Percentiles rank a stretch among this genome's conserved stretches.
These are phyloP conservation scores for Holacanthus passer DNA, from an alignment of 2,113 vertebrate genomes.

Conservation along the genomic window DNA sequence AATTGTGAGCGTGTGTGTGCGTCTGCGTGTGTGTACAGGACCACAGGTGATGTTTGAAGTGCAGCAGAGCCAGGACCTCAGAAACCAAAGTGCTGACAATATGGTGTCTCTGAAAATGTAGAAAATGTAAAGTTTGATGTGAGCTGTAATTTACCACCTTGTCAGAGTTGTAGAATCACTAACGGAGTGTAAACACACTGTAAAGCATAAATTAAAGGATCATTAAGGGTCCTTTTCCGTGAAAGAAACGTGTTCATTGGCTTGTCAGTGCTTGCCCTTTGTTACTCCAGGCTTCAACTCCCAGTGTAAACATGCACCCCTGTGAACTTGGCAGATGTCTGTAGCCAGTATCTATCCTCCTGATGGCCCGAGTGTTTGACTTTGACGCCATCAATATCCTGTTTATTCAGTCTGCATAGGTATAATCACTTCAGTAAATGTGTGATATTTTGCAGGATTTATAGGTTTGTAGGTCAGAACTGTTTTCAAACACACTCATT, in stretches of 20 bases:
- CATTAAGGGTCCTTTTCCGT: neutral
- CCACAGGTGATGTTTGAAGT: constrained; percentile 78
- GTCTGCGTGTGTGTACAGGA: constrained; percentile 64
- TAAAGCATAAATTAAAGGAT: neutral
- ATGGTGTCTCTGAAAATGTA: neutral
- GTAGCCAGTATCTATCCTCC: constrained; percentile 63
- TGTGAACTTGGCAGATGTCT: constrained; percentile 77
- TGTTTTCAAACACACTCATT: constrained; percentile 29
- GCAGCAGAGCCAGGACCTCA: constrained; percentile 52
- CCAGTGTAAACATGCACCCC: constrained; percentile 66
- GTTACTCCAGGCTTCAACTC: constrained; percentile 55
- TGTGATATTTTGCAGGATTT: constrained; percentile 63
- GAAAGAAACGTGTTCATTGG: constrained; percentile 43
- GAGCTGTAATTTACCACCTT: constrained; percentile 7
- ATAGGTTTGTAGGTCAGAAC: constrained; percentile 70
- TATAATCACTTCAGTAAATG: constrained; percentile 81
- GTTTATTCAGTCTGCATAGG: constrained; percentile 80
- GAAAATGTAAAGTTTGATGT: constrained; percentile 8
- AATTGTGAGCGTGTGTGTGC: constrained; percentile 47
- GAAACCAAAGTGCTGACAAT: constrained; percentile 34
- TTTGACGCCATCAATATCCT: constrained; percentile 76
- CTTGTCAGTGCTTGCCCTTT: constrained; percentile 62
- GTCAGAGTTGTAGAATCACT: neutral
- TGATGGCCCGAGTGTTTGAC: constrained; percentile 69
- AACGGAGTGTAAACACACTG: neutral